Conservation (phyloP, 2,797 vertebrate species). For the Chrosomus eos region DNA sequence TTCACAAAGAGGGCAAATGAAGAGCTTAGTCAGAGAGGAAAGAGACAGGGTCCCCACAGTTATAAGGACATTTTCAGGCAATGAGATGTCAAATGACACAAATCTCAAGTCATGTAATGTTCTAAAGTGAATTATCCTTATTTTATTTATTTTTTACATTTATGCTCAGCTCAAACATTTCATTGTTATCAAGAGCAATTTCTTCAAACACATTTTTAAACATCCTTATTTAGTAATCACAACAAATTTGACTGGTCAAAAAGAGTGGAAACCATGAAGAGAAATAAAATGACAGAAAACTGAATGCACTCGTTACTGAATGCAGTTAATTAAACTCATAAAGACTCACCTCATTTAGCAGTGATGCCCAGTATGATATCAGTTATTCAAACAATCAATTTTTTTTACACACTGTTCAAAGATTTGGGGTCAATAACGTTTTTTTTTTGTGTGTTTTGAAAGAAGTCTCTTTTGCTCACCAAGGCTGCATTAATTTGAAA, state of each 20-base stretch:
- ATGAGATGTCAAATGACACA: background rate
- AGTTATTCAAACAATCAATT: background rate
- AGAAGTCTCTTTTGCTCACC: background rate
- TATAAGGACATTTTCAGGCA: background rate
- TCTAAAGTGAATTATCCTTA: background rate
- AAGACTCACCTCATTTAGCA: constrained; percentile 26
- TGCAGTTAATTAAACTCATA: background rate
- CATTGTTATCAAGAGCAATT: background rate
- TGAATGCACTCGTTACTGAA: background rate
- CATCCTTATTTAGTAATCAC: background rate
- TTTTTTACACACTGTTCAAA: background rate
- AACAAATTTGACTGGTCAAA: background rate
- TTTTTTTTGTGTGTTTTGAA: background rate
- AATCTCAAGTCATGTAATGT: background rate
- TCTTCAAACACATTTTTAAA: background rate
- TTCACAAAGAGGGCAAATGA: background rate
- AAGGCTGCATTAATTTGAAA: background rate
- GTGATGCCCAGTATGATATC: background rate
- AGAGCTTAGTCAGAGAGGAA: constrained; percentile 38
- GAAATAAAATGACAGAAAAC: background rate
- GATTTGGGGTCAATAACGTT: background rate
- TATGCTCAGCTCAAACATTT: background rate
- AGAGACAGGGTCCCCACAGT: constrained; percentile 12
- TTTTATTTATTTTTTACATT: background rate
- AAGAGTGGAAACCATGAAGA: background rate